Conservation (phyloP, 2,888 invertebrate genomes). For the Laothoe populi region DNA sequence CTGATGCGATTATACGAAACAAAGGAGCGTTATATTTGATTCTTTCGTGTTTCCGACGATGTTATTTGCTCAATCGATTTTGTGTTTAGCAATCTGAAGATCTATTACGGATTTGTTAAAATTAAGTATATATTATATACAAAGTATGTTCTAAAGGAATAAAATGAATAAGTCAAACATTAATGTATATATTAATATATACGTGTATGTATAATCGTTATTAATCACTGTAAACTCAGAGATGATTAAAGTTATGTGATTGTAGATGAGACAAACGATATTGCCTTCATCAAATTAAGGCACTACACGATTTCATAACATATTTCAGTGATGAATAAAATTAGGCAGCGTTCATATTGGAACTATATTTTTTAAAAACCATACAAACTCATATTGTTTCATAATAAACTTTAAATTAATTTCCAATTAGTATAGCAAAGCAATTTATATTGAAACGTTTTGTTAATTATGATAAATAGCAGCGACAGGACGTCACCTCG, state of each 20-base stretch:
- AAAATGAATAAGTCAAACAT: no score
- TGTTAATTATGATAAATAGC: conserved; percentile 6
- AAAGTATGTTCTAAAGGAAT: no score
- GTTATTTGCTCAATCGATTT: conserved; percentile 32
- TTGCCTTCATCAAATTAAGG: background rate
- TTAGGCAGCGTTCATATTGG: background rate
- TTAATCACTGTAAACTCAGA: no score
- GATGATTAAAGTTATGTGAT: background rate
- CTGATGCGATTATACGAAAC: conserved; percentile 24
- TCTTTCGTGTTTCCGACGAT: conserved; percentile 15
- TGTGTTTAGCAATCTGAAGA: conserved; percentile 25
- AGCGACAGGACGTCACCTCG: conserved; percentile 32
- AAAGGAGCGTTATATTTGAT: conserved; percentile 20
- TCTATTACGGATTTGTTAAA: background rate
- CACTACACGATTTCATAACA: background rate
- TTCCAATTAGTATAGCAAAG: background rate
- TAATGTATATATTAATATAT: no score
- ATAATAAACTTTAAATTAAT: no score
- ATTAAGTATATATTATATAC: no score
- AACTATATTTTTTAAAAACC: background rate
- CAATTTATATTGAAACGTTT: background rate
- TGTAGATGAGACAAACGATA: background rate
- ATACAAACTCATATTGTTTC: background rate
- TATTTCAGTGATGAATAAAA: background rate
- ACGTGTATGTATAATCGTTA: no score